Evolutionary conservation across 2,888 invertebrate genomes (phyloP).

Genomic region (Pinctada fucata): DNA sequence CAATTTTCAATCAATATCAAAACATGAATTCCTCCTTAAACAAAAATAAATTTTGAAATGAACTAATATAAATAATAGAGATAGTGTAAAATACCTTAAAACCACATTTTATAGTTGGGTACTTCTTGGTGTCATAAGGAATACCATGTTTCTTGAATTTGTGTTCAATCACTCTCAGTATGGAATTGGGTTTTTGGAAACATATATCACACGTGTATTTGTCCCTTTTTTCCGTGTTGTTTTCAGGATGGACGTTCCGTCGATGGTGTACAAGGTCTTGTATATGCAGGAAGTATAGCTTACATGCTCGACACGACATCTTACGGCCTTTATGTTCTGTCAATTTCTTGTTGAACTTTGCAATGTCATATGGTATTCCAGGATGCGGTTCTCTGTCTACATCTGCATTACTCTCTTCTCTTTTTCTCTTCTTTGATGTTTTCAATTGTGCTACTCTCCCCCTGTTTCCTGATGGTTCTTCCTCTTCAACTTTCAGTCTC

Average conservation of each 20-base stretch:
- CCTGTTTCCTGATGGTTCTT: too few relatives aligned
- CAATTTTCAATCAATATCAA: not conserved
- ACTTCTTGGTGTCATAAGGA: conserved; percentile 32
- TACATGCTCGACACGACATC: conserved; percentile 26
- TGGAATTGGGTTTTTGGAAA: conserved; percentile 20
- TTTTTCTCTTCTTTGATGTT: not conserved
- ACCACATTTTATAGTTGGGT: conserved; percentile 28
- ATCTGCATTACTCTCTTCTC: not conserved
- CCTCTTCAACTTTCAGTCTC: too few relatives aligned
- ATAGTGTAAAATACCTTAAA: conserved; percentile 14
- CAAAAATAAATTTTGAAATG: too few relatives aligned
- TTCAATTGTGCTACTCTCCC: not conserved
- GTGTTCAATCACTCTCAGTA: conserved; percentile 32
- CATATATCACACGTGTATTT: conserved; percentile 31
- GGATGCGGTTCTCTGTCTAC: not conserved
- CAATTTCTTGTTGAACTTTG: not conserved
- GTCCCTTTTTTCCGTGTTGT: conserved; percentile 6
- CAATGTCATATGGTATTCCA: not conserved
- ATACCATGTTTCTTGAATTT: conserved; percentile 34
- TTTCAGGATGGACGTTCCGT: conserved; percentile 21
- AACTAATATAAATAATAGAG: too few relatives aligned
- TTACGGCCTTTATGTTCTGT: not conserved
- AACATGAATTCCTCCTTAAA: not conserved
- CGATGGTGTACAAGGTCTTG: conserved; percentile 28
- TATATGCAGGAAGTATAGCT: conserved; percentile 22